Conservation (phyloP, 64 coral and sea anemone species). For the Porites lutea region DNA sequence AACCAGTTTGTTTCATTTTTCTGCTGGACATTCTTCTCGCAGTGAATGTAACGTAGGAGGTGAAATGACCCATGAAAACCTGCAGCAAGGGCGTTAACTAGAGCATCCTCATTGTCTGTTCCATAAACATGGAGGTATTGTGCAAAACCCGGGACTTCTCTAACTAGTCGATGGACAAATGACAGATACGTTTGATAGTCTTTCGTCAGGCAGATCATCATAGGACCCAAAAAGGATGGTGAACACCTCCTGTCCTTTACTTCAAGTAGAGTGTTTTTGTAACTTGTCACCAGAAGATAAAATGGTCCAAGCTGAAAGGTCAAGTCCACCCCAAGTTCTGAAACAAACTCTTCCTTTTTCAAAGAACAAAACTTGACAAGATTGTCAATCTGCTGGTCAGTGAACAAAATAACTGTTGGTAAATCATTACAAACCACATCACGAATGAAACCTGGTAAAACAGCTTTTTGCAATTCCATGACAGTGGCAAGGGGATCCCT, state of each 20-base stretch:
- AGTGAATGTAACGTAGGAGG: conserved; percentile 50
- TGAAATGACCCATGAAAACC: conserved; percentile 3
- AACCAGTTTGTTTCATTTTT: conserved; percentile 33
- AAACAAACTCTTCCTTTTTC: background rate
- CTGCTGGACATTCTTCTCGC: conserved; percentile 59
- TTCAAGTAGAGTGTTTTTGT: background rate
- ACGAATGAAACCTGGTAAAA: conserved; percentile 57
- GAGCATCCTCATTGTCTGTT: conserved; percentile 41
- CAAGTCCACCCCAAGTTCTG: background rate
- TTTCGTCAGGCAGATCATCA: conserved; percentile 44
- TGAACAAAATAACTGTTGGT: conserved; percentile 65
- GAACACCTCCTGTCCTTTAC: background rate
- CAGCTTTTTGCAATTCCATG: conserved; percentile 58
- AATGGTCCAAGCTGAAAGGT: conserved; percentile 70
- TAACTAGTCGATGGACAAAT: conserved; percentile 11
- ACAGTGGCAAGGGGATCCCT: conserved; percentile 62
- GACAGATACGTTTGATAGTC: conserved; percentile 39
- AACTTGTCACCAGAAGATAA: conserved; percentile 62
- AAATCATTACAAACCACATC: conserved; percentile 72
- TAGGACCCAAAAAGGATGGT: background rate
- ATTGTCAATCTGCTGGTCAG: conserved; percentile 24
- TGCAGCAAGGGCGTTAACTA: conserved; percentile 42
- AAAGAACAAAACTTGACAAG: conserved; percentile 35
- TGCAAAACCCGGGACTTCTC: conserved; percentile 5
- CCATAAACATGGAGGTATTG: conserved; percentile 36